Conservation (phyloP, 30 jellyfish, hydroid and myxozoan species). For the Chironex yamaguchii region DNA sequence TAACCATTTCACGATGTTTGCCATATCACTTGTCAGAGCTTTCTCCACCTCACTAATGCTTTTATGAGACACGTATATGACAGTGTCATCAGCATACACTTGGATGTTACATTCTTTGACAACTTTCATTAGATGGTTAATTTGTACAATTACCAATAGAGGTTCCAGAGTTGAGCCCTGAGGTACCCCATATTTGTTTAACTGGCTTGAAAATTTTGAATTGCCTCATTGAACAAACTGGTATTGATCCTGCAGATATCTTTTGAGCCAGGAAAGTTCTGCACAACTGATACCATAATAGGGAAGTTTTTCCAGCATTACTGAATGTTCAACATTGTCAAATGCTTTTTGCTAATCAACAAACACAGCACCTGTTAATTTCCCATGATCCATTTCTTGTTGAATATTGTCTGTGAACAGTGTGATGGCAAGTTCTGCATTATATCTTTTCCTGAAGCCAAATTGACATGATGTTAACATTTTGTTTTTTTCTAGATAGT, state of each 20-base stretch:
- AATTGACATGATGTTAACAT: not conserved
- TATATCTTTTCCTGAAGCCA: not conserved
- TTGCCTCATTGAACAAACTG: not conserved
- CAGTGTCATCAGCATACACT: too few species aligned
- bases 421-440: not conserved
- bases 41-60: too few species aligned
- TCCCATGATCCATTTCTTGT: not conserved
- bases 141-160: not conserved
- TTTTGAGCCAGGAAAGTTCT: not conserved
- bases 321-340: not conserved
- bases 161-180: not conserved
- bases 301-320: not conserved
- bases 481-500: not conserved
- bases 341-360: not conserved
- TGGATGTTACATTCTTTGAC: too few species aligned
- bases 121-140: not conserved
- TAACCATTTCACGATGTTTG: too few species aligned
- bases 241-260: not conserved
- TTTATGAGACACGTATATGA: too few species aligned
- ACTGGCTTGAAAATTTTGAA: not conserved
- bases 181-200: not conserved
- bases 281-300: not conserved
- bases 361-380: not conserved
- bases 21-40: too few species aligned
- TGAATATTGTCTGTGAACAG: not conserved